A percentile compares a stretch with the other conserved stretches of the same genome.
phyloP scores from a whole-genome alignment of 2,113 vertebrate genomes.

The Rhea pennata region DNA sequence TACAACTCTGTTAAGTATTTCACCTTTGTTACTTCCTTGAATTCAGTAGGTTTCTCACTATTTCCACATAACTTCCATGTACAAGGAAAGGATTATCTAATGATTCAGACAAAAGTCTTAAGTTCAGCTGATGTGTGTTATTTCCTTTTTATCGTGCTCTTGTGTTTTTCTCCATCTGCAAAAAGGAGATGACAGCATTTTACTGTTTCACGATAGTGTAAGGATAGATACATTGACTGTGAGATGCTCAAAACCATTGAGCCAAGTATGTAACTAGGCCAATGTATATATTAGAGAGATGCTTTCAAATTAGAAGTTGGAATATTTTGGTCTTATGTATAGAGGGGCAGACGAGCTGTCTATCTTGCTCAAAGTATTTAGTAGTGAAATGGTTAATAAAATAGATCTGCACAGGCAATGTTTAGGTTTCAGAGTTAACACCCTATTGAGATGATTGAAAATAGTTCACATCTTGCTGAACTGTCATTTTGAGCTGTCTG shows the following conservation, averaged over 20 bases:
- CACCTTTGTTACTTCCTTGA: slow-evolving; percentile 19
- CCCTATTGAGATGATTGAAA: slow-evolving; percentile 71
- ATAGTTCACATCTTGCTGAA: slow-evolving; percentile 71
- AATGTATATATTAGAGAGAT: not conserved
- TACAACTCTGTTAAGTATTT: slow-evolving; percentile 32
- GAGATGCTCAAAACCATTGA: not conserved
- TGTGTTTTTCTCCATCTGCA: not conserved
- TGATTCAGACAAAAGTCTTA: slow-evolving; percentile 57
- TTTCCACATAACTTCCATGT: slow-evolving; percentile 11
- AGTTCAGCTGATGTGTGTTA: slow-evolving; percentile 28
- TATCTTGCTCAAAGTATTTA: not conserved
- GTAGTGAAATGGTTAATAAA: slow-evolving; percentile 55
- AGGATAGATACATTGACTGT: slow-evolving; percentile 32
- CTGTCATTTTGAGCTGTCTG: slow-evolving; percentile 69
- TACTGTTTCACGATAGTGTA: not conserved
- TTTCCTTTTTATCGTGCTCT: slow-evolving; percentile 32
- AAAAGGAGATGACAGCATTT: slow-evolving; percentile 38
- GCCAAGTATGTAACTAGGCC: not conserved
- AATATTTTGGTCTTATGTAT: not conserved
- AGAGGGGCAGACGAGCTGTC: not conserved
- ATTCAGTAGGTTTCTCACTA: slow-evolving; percentile 34
- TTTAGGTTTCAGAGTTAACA: slow-evolving; percentile 66
- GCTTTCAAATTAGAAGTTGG: not conserved
- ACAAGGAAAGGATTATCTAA: slow-evolving; percentile 33
- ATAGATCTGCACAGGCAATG: slow-evolving; percentile 28